phyloP scores from a whole-genome alignment of 2,888 invertebrate genomes.

The Xylota segnis region DNA sequence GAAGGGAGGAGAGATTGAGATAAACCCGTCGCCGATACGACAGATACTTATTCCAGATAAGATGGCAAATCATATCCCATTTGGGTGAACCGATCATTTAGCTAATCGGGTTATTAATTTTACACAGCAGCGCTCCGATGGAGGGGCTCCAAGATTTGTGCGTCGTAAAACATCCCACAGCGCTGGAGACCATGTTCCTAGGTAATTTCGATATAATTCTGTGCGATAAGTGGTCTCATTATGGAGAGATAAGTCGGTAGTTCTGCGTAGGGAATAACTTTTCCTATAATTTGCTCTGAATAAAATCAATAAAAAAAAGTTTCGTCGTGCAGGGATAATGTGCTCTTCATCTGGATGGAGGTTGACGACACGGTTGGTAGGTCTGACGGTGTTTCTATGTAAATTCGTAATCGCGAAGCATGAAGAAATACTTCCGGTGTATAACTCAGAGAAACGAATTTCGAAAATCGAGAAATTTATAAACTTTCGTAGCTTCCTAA shows the following conservation, averaged over 20 bases:
- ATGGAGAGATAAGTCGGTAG: background rate
- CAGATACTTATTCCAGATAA: background rate
- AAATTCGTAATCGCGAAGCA: too few species aligned
- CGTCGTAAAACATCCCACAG: background rate
- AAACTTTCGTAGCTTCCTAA: too few species aligned
- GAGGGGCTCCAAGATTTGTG: background rate
- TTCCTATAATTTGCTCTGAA: background rate
- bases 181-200: too few species aligned
- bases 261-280: background rate
- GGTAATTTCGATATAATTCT: too few species aligned
- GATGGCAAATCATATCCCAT: background rate
- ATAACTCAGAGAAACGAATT: too few species aligned
- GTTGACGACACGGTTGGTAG: too few species aligned
- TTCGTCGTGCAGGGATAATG: too few species aligned
- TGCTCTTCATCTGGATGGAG: too few species aligned
- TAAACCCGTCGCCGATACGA: background rate
- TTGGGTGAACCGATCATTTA: background rate
- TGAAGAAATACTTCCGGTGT: too few species aligned
- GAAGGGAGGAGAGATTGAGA: background rate
- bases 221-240: background rate
- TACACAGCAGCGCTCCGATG: background rate
- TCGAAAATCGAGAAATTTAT: too few species aligned
- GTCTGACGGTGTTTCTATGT: too few species aligned
- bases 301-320: too few species aligned
- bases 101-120: background rate